Conservation (phyloP, 2,888 invertebrate genomes). For the Eudasyphora cyanicolor region DNA sequence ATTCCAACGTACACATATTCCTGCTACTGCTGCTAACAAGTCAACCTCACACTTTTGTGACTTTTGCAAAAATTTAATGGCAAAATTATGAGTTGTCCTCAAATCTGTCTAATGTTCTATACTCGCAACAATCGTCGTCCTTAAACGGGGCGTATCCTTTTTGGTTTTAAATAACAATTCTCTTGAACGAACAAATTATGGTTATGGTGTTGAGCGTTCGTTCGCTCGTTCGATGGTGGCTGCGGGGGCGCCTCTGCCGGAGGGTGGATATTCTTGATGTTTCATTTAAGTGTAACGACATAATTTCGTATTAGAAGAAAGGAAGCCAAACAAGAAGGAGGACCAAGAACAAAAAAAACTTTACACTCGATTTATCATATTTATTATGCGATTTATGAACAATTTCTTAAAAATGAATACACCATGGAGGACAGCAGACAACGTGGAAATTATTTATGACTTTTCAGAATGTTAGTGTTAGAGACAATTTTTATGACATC, state of each 20-base stretch:
- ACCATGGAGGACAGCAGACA: constrained; percentile 64
- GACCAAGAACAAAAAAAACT: too few species aligned
- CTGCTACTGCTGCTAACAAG: too few species aligned
- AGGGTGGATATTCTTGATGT: constrained; percentile 43
- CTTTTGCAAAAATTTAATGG: constrained; percentile 71
- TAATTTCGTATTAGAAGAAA: constrained; percentile 69
- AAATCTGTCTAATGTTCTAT: constrained; percentile 17
- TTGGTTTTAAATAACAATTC: constrained; percentile 37
- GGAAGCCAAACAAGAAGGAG: background rate
- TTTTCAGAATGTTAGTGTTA: constrained; percentile 49
- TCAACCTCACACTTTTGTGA: constrained; percentile 66
- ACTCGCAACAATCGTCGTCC: background rate
- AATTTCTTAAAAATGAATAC: constrained; percentile 72
- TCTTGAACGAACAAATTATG: constrained; percentile 56
- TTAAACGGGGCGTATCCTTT: constrained; percentile 48
- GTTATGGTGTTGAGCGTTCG: constrained; percentile 21
- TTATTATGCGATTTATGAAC: constrained; percentile 76
- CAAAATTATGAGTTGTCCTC: constrained; percentile 60
- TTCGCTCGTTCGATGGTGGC: background rate
- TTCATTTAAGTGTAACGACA: constrained; percentile 68
- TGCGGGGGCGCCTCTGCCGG: background rate
- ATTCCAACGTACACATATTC: too few species aligned
- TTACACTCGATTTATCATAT: constrained; percentile 78
- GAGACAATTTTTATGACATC: constrained; percentile 22
- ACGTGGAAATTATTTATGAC: constrained; percentile 72